Base-by-base conservation (phyloP, 2,888 invertebrate genomes). In the Noctua comes region DNA sequence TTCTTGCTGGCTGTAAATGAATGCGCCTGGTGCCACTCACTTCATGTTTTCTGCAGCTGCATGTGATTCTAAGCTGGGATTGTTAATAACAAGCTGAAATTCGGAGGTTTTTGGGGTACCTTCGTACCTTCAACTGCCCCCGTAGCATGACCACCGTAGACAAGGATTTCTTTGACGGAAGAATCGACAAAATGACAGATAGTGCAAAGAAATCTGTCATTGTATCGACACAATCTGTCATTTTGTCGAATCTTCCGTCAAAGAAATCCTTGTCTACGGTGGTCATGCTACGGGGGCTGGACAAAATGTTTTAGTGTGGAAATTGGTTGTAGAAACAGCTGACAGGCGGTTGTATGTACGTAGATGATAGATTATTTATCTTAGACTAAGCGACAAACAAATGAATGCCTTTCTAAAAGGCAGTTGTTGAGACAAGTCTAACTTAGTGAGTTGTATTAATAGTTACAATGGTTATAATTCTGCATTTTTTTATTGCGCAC, bases 1-100 rank as follows among this genome's bases (percentile, higher is more conserved):
- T 87, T 91, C 90, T 86, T 86, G 88, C 89, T 89, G 90, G 90
- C 90, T 89, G 91, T 89, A 91, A 92, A 91, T 91, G 91, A 91
- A 92, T 91, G 90, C 86, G 83, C 43, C 71, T 76, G 59, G 72
- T 81, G 76, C 81, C 85, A 77, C 70, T 85, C 81, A 76, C 73
- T 81, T n/a, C 40, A 48, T 51, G 65, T 68, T 64, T 73, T 70
- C 54, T 68, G 62, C 65, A 71, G 64, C 66, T 76, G 65, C 59
- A 76, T 72, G 64, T 75, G 62, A 64, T 48, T 18, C 4, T 6
- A 65, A 0, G 5, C 59, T 31, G 59, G 5, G n/a, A 31, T 73
- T 82, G 64, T 66, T 77, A 27, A 85, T 73, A 79, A 66, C 43
- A 4, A 24, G 51, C 27, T n/a, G 16, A 0, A 36, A 27, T 68